Evolutionary conservation across 2,888 invertebrate species (phyloP).

Genomic region (Cantharis lateralis): DNA sequence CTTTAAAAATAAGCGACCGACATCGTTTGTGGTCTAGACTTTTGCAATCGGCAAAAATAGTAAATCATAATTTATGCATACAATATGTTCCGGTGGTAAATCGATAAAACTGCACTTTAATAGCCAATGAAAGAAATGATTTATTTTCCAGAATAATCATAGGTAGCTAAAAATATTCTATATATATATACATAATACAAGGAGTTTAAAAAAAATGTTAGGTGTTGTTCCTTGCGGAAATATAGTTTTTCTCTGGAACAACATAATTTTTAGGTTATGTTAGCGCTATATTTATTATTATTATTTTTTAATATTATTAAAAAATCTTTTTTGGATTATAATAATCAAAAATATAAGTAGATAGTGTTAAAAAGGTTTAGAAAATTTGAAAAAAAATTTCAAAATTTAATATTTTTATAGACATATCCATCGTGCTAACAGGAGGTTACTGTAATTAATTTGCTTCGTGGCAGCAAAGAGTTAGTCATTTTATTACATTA

Average conservation of each 20-base stretch:
- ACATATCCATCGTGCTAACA: neutral
- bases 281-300: no score
- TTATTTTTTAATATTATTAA: no score
- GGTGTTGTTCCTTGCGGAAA: no score
- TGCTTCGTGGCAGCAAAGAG: neutral
- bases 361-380: no score
- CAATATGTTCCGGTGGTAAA: neutral
- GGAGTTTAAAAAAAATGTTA: no score
- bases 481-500: neutral
- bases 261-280: no score
- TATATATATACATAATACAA: no score
- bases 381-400: no score
- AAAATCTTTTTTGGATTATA: no score
- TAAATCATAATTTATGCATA: neutral
- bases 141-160: neutral
- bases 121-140: neutral
- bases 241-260: no score
- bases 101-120: neutral
- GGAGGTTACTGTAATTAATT: neutral
- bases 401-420: no score
- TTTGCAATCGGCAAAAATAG: neutral
- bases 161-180: neutral
- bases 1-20: neutral
- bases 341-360: no score
- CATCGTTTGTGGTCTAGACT: neutral